Base-by-base conservation (phyloP, 2,888 invertebrate species). In the Suillia variegata region DNA sequence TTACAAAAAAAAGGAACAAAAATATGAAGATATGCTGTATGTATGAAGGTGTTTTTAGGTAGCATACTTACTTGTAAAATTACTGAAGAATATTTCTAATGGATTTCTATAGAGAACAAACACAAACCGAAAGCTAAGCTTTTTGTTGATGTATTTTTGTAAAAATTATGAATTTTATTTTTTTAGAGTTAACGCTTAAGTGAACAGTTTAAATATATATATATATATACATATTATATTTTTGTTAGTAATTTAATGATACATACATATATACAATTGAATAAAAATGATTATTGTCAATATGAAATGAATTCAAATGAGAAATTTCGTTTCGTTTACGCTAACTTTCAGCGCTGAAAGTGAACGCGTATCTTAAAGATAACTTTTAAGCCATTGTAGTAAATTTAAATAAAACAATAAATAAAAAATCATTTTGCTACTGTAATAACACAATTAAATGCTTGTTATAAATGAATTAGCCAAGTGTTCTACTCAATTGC, bases 191-290 rank as follows among this genome's bases (percentile, higher is more conserved):
- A n/a, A 38, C n/a, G n/a, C 10, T 38, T 38, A n/a, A 10, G 38
- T 38, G n/a, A 10, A n/a, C 38, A 38, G 38, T 38, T 38, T 38
- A 38, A 13, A 38, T 38, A 26, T 10, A 26, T 26, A 26, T 10
- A 26, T 6, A 26, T 10, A 26, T 26, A 26, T 10, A 26, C 5
- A n/a, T n/a, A n/a, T n/a, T n/a, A n/a, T n/a, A n/a, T 31, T 6
- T 31, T 31, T 31, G 31, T 31, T 31, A 12, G 31, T 31, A 31
- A 31, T 47, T 47, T 47, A 47, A n/a, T 17, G 12, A 47, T 42
- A 47, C 17, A 47, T 18, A 47, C 20, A 47, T 49, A 47, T 21
- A n/a, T 49, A 22, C n/a, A n/a, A n/a, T n/a, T n/a, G n/a, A n/a
- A n/a, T n/a, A n/a, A n/a, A n/a, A n/a, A n/a, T 24, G 6, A 10